These are phyloP conservation scores for Acanthis flammea DNA, from an alignment of 2,797 vertebrate species.

Conservation along the genomic window DNA sequence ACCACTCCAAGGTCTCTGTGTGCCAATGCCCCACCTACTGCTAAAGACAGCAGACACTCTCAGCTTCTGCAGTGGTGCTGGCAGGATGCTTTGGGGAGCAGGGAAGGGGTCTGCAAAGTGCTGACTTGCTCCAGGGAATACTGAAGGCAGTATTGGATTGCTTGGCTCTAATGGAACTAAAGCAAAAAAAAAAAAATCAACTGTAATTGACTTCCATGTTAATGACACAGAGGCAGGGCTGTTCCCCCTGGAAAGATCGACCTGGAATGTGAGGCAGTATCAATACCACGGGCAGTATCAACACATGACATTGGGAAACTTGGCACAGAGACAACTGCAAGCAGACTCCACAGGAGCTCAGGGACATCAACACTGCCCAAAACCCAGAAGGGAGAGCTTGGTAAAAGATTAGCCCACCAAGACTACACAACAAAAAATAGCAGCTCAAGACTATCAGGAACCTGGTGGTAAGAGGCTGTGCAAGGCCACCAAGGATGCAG, in stretches of 20 bases:
- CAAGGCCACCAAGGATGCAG: neutral
- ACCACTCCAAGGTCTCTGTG: neutral
- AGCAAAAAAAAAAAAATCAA: slow-evolving; percentile 11
- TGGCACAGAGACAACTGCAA: neutral
- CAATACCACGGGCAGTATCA: neutral
- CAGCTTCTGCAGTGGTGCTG: neutral
- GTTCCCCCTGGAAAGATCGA: slow-evolving; percentile 27
- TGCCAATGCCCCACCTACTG: neutral
- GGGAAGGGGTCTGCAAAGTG: neutral
- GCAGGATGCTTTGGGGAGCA: neutral
- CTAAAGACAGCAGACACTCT: neutral
- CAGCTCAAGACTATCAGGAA: neutral
- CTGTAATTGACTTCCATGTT: slow-evolving; percentile 36
- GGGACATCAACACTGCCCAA: neutral
- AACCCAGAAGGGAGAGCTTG: neutral
- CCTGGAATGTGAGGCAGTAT: neutral
- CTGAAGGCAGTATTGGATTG: slow-evolving; percentile 9
- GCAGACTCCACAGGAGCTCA: neutral
- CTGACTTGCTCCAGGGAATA: slow-evolving; percentile 30
- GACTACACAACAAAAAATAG: neutral
- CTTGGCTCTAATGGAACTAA: slow-evolving; percentile 40
- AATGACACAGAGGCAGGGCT: slow-evolving; percentile 36
- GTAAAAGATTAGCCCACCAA: neutral
- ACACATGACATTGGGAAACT: slow-evolving; percentile 21
- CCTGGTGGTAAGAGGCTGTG: neutral